phyloP scores from a whole-genome alignment of 2,113 vertebrate genomes.

The Perccottus glenii region DNA sequence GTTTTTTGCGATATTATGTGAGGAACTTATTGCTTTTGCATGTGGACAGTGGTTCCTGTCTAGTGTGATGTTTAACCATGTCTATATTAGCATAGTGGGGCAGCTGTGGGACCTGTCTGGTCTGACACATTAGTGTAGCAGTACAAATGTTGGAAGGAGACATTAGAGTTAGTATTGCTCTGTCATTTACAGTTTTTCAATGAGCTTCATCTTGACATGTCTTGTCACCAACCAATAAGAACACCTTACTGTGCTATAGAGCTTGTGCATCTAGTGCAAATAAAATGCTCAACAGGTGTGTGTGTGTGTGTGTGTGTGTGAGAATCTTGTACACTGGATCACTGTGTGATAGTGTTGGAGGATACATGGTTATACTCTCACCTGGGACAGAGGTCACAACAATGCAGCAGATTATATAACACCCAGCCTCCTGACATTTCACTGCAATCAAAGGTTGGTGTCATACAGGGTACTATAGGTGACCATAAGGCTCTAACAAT shows the following conservation, averaged over 20 bases:
- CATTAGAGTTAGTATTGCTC: too few relatives aligned
- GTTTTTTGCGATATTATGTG: not conserved
- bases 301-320: constrained; percentile 27
- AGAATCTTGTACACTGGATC: constrained; percentile 10
- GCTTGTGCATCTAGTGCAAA: constrained; percentile 16
- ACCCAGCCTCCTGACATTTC: constrained; percentile 3
- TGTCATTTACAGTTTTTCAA: not conserved
- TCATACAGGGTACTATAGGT: not conserved
- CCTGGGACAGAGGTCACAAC: constrained; percentile 38
- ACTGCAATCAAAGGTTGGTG: not conserved
- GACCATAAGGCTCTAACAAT: too few relatives aligned
- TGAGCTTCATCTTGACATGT: not conserved
- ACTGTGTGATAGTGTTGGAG: not conserved
- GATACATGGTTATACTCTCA: constrained; percentile 30
- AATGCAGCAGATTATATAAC: constrained; percentile 15
- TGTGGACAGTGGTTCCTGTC: constrained; percentile 25
- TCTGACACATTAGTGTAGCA: constrained; percentile 8
- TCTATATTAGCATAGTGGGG: constrained; percentile 30
- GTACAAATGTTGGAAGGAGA: not conserved
- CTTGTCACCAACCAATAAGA: constrained; percentile 5
- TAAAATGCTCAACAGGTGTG: constrained; percentile 25
- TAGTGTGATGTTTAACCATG: constrained; percentile 2
- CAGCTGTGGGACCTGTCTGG: constrained; percentile 4
- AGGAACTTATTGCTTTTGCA: constrained; percentile 8
- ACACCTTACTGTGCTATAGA: not conserved